Evolutionary conservation across 2,888 invertebrate species (phyloP).

Genomic region (Protophormia terraenovae): DNA sequence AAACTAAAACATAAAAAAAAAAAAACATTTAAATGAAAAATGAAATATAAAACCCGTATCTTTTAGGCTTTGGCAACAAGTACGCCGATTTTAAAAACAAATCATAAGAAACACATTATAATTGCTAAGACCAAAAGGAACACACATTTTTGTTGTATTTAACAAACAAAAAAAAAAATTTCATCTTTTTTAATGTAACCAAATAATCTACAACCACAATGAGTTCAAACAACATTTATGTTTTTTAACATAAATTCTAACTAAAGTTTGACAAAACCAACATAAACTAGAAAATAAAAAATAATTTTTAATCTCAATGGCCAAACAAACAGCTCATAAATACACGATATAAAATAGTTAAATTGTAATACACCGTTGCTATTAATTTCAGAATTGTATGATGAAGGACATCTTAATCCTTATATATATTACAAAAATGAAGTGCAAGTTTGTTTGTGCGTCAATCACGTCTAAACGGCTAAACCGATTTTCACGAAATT

Average conservation of each 20-base stretch:
- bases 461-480: too few relatives aligned
- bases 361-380: neutral
- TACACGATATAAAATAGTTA: neutral
- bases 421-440: too few relatives aligned
- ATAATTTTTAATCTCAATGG: conserved; percentile 10
- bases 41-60: conserved; percentile 48
- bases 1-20: neutral
- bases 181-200: conserved; percentile 20
- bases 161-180: too few relatives aligned
- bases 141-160: conserved; percentile 1
- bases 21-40: conserved; percentile 11
- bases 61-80: neutral
- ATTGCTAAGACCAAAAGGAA: neutral
- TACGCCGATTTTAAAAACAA: conserved; percentile 22
- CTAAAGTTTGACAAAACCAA: conserved; percentile 17
- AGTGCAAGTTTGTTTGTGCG: too few relatives aligned
- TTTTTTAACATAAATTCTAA: conserved; percentile 56
- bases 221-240: conserved; percentile 23
- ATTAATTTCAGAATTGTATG: too few relatives aligned
- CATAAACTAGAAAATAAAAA: neutral
- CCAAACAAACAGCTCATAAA: conserved; percentile 5
- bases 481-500: too few relatives aligned
- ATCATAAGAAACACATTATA: conserved; percentile 41
- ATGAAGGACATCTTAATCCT: too few relatives aligned
- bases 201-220: neutral